Conservation (phyloP, 2,888 invertebrate genomes). For the Pediacus dermestoides region DNA sequence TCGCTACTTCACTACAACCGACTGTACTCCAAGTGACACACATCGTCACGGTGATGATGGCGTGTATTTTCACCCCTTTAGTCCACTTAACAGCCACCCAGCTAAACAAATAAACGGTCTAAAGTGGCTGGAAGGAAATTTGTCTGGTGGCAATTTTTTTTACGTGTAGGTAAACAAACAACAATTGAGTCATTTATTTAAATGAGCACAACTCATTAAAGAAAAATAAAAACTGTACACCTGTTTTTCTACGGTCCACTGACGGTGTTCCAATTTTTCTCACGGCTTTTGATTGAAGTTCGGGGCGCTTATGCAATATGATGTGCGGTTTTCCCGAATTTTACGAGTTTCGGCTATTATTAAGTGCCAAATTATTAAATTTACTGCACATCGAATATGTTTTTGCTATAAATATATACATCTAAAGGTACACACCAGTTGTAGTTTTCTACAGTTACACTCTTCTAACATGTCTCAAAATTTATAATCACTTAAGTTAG, state of each 20-base stretch:
- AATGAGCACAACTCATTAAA: background rate
- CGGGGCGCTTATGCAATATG: slow-evolving; percentile 1
- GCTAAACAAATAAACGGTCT: slow-evolving; percentile 22
- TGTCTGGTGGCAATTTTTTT: slow-evolving; percentile 2
- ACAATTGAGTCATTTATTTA: background rate
- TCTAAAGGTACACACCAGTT: too few species aligned
- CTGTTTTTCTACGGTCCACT: slow-evolving; percentile 1
- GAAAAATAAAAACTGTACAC: background rate
- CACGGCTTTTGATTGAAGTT: background rate
- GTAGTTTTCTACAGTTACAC: too few species aligned
- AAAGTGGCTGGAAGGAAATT: too few species aligned
- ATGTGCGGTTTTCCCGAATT: too few species aligned
- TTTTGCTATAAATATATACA: too few species aligned
- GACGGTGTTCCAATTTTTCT: background rate
- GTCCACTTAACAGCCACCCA: slow-evolving; percentile 26
- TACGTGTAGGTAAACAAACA: too few species aligned
- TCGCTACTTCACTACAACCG: slow-evolving; percentile 8
- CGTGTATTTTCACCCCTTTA: slow-evolving; percentile 15
- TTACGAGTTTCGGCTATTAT: too few species aligned
- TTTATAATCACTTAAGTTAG: slow-evolving; percentile 1
- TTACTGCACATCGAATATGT: too few species aligned
- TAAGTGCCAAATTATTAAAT: too few species aligned
- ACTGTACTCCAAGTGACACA: slow-evolving; percentile 25
- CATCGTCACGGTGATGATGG: slow-evolving; percentile 19
- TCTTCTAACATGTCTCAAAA: too few species aligned